phyloP scores from a whole-genome alignment of 2,888 invertebrate species.

The Nudaria mundana region DNA sequence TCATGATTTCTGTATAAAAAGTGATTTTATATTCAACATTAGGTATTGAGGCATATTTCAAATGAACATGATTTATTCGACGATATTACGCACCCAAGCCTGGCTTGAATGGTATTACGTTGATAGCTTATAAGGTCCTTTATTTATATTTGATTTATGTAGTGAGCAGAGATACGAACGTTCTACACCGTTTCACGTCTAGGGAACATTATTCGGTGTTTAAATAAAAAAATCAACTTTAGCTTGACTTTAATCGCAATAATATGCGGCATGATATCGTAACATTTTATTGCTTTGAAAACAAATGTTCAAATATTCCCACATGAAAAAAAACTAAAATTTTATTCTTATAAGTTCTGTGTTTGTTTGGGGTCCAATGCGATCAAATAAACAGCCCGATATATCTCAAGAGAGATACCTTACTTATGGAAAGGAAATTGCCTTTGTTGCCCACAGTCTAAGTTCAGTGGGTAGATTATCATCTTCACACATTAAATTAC shows the following conservation, averaged over 20 bases:
- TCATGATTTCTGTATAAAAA: no score
- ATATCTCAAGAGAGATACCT: slow-evolving; percentile 1
- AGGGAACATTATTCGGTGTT: slow-evolving; percentile 44
- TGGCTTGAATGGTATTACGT: slow-evolving; percentile 75
- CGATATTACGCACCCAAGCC: slow-evolving; percentile 73
- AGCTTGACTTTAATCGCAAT: slow-evolving; percentile 23
- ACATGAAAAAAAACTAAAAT: slow-evolving; percentile 10
- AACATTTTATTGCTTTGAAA: no score
- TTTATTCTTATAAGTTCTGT: slow-evolving; percentile 13
- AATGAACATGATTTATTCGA: slow-evolving; percentile 71
- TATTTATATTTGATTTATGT: slow-evolving; percentile 78
- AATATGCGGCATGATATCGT: slow-evolving; percentile 24
- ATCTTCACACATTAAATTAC: slow-evolving; percentile 52
- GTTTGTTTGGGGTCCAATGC: neutral
- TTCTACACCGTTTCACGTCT: slow-evolving; percentile 37
- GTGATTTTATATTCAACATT: slow-evolving; percentile 68
- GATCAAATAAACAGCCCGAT: slow-evolving; percentile 2
- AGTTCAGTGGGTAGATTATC: slow-evolving; percentile 31
- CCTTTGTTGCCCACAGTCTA: neutral
- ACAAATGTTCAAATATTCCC: neutral
- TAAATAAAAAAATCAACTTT: slow-evolving; percentile 32
- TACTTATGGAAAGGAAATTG: slow-evolving; percentile 8
- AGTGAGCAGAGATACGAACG: slow-evolving; percentile 66
- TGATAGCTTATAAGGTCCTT: slow-evolving; percentile 78
- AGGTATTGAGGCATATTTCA: slow-evolving; percentile 74